Base-by-base conservation (phyloP, 2,888 invertebrate species). In the Chaitophorus viminalis region DNA sequence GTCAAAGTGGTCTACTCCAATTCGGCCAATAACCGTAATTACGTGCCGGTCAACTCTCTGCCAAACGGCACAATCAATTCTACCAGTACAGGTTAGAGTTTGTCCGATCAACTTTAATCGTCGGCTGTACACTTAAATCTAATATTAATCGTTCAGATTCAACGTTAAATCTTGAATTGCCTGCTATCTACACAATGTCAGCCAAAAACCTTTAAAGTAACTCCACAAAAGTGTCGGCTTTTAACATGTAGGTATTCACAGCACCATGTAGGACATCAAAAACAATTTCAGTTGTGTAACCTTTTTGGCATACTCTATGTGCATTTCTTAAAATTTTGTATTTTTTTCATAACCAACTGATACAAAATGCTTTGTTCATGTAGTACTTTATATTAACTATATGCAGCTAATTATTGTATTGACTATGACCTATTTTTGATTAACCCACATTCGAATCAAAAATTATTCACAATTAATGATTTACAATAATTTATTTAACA, bases 1-100 rank as follows among this genome's bases (percentile, higher is more conserved):
- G 74, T 87, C 25, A 87, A 87, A 87, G 87, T 87, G 0, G 87
- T 87, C n/a, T 87, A 87, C 33, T 87, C 87, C 3, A 87, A 87
- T 81, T 87, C 87, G 29, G 87, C 81, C 33, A 87, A 87, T 39
- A 81, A 31, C 18, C 87, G 87, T 31, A 87, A 79, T n/a, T 87
- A 87, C 33, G 79, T 81, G 9, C 81, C 87, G 0, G 87, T 87
- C 39, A 87, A 81, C 18, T 87, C 87, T 2, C 25, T 87, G 81
- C 81, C 87, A 1, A 87, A 87, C n/a, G 87, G 87, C 60, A 81
- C 79, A 6, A 36, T 87, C 25, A 87, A 87, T 74, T 81, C 79
- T 29, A 81, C 87, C 39, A 81, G 79, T 81, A 74, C 87, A 87
- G 87, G 87, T 87, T 36, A 86, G 86, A 77, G 18, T 70, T n/a